Conservation (phyloP, 2,888 invertebrate genomes). For the Pollenia amentaria region DNA sequence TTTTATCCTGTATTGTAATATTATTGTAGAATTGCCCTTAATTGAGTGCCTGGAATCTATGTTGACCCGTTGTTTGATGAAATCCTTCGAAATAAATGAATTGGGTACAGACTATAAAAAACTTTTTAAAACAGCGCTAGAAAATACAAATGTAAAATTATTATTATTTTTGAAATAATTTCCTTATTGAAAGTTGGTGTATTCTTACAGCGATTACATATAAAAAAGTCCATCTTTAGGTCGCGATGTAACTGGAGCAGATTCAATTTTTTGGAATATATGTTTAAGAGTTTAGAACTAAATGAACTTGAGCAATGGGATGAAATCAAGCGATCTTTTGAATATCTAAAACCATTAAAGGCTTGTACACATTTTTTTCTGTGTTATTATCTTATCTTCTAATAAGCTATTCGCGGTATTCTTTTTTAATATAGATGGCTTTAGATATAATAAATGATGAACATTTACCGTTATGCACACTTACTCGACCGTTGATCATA, state of each 20-base stretch:
- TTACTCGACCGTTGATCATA: conserved; percentile 78
- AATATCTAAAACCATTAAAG: conserved; percentile 78
- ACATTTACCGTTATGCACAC: conserved; percentile 77
- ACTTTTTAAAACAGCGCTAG: conserved; percentile 25
- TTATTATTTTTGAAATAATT: too few species aligned
- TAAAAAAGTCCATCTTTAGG: conserved; percentile 68
- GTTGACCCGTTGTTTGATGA: conserved; percentile 64
- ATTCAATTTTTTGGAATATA: conserved; percentile 75
- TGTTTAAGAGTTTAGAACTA: conserved; percentile 74
- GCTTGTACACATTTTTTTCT: conserved; percentile 66
- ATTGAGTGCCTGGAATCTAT: conserved; percentile 70
- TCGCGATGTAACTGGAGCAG: conserved; percentile 76
- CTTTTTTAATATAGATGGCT: conserved; percentile 73
- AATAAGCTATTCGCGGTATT: too few species aligned
- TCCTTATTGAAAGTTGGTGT: too few species aligned
- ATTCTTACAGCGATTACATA: background rate
- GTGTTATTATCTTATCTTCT: too few species aligned
- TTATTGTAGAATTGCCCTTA: conserved; percentile 55
- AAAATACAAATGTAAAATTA: conserved; percentile 19
- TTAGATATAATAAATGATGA: conserved; percentile 78
- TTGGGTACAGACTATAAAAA: conserved; percentile 54
- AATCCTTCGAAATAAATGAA: conserved; percentile 60
- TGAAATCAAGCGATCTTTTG: conserved; percentile 74
- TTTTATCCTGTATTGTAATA: background rate
- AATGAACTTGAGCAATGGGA: conserved; percentile 58